Evolutionary conservation across 2,888 invertebrate genomes (phyloP).

Genomic region (Schrankia costaestrigalis): DNA sequence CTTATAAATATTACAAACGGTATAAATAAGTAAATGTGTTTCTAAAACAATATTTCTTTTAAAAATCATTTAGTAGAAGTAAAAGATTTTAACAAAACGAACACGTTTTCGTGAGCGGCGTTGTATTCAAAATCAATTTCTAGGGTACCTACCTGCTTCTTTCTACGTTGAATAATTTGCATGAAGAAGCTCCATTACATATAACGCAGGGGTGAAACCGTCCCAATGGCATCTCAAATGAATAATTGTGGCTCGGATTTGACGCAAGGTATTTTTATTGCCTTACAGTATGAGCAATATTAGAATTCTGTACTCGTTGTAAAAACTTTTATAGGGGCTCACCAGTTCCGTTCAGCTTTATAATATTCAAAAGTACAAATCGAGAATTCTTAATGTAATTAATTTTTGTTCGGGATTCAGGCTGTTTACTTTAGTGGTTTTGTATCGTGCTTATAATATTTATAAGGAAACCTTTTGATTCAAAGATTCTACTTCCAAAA

Average conservation of each 20-base stretch:
- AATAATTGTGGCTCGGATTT: constrained; percentile 71
- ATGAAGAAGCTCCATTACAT: constrained; percentile 28
- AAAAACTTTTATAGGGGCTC: constrained; percentile 32
- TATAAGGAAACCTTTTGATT: not conserved
- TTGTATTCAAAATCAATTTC: constrained; percentile 12
- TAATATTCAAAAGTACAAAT: constrained; percentile 1
- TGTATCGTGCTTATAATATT: not conserved
- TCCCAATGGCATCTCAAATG: constrained; percentile 66
- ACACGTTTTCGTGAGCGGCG: not conserved
- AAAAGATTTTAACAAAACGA: constrained; percentile 1
- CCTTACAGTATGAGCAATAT: constrained; percentile 55
- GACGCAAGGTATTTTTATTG: constrained; percentile 75
- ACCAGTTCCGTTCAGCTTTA: constrained; percentile 4
- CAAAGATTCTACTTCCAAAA: not conserved
- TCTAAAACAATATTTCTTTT: too few relatives aligned
- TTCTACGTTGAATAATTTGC: too few relatives aligned
- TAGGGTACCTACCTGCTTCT: too few relatives aligned
- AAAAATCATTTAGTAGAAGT: too few relatives aligned
- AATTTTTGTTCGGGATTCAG: too few relatives aligned
- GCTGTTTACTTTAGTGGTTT: too few relatives aligned
- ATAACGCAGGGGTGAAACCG: constrained; percentile 29
- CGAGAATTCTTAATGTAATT: not conserved
- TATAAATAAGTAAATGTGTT: too few relatives aligned
- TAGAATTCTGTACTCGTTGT: constrained; percentile 49
- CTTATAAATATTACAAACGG: too few relatives aligned